phyloP scores from a whole-genome alignment of 2,797 vertebrate species.

The Scomberomorus guttatus region DNA sequence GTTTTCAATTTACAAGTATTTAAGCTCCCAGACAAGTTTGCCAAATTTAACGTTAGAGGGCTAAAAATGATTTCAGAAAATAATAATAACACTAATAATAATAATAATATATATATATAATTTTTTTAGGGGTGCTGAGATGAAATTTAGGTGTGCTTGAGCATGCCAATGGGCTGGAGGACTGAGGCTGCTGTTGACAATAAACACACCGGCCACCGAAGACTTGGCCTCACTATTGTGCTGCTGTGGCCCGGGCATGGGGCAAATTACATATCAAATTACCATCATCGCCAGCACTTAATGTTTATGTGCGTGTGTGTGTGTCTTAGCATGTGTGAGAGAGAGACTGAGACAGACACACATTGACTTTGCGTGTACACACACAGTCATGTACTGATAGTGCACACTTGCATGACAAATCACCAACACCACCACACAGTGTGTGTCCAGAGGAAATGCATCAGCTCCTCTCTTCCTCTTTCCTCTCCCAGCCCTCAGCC shows the following conservation, averaged over 20 bases:
- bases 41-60: too few relatives aligned
- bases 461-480: conserved; percentile 72
- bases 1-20: too few relatives aligned
- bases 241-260: conserved; percentile 39
- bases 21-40: too few relatives aligned
- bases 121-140: too few relatives aligned
- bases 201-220: conserved; percentile 66
- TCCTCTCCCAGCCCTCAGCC: conserved; percentile 49
- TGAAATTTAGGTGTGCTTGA: too few relatives aligned
- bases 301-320: conserved; percentile 4
- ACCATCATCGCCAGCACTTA: conserved; percentile 55
- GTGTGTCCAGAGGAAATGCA: conserved; percentile 74
- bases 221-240: conserved; percentile 53
- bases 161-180: conserved; percentile 6
- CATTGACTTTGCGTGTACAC: background rate
- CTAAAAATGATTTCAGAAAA: too few relatives aligned
- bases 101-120: too few relatives aligned
- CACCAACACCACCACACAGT: conserved; percentile 48
- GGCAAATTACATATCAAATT: conserved; percentile 71
- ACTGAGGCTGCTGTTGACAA: conserved; percentile 59
- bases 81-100: too few relatives aligned
- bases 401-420: conserved; percentile 63
- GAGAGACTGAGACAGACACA: background rate
- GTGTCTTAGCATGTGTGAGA: conserved; percentile 11
- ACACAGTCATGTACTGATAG: background rate